Conservation (phyloP, 37 sponge, comb jelly and placozoan species). For the Crambe crambe region DNA sequence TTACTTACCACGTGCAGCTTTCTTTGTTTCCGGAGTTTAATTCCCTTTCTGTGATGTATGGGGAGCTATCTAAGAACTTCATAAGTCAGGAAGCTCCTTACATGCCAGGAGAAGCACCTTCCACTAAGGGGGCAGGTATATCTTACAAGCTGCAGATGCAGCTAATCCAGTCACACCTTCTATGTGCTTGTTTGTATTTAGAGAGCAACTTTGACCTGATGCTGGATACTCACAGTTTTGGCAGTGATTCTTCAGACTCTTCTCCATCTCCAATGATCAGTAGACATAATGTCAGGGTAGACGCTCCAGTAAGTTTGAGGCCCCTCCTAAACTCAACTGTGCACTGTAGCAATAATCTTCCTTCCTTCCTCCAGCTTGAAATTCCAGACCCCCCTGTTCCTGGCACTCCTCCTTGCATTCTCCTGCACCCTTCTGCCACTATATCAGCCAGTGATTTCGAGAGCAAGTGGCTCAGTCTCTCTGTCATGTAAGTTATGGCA, state of each 20-base stretch:
- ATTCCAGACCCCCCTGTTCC: slow-evolving; percentile 20
- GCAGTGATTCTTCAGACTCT: background rate
- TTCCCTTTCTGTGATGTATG: slow-evolving; percentile 88
- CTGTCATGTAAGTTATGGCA: slow-evolving; percentile 26
- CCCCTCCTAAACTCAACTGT: background rate
- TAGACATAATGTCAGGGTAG: background rate
- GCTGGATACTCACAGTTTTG: background rate
- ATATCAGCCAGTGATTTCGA: slow-evolving; percentile 85
- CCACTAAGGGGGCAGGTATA: slow-evolving; percentile 18
- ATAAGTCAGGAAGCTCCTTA: slow-evolving; percentile 77
- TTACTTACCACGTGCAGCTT: slow-evolving; percentile 45
- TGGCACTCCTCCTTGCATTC: slow-evolving; percentile 53
- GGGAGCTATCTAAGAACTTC: slow-evolving; percentile 63
- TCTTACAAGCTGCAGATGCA: background rate
- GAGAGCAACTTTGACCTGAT: slow-evolving; percentile 3
- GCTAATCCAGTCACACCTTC: background rate
- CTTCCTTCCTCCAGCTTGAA: slow-evolving; percentile 6
- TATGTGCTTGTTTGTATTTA: no score
- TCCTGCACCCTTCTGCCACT: slow-evolving; percentile 63
- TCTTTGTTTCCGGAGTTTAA: slow-evolving; percentile 88
- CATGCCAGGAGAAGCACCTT: slow-evolving; percentile 5
- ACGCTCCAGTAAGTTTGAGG: slow-evolving; percentile 1
- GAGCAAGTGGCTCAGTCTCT: slow-evolving; percentile 71
- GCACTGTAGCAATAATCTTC: background rate
- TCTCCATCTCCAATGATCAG: background rate